Percentiles rank a stretch among this genome's conserved stretches.
These are phyloP conservation scores for Ericerus pela DNA, from an alignment of 1,140 invertebrate species.

Conservation along the genomic window DNA sequence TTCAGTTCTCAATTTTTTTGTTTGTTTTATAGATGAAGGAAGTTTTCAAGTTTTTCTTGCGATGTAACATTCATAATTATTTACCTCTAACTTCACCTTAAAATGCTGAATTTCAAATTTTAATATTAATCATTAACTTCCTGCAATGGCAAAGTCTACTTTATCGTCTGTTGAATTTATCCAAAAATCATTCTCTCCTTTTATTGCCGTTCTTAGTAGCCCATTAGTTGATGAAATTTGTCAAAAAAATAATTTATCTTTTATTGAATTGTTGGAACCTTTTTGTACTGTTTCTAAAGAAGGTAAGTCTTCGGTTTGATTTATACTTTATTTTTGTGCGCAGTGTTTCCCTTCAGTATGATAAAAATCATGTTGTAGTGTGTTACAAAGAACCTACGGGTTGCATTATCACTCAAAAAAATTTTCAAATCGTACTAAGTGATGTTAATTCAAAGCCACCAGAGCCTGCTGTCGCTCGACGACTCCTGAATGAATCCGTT, in stretches of 20 bases:
- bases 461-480: constrained; percentile 65
- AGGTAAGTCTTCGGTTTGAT: background rate
- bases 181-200: constrained; percentile 72
- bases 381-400: constrained; percentile 72
- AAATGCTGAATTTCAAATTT: too few relatives aligned
- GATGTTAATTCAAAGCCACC: constrained; percentile 66
- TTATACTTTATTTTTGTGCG: too few relatives aligned
- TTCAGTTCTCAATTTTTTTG: too few relatives aligned
- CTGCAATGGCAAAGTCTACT: constrained; percentile 47
- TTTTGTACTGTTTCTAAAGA: constrained; percentile 43
- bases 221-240: constrained; percentile 64
- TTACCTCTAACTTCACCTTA: too few relatives aligned
- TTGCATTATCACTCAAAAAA: constrained; percentile 49
- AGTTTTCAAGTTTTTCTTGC: too few relatives aligned
- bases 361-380: too few relatives aligned
- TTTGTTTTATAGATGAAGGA: too few relatives aligned
- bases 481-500: constrained; percentile 75
- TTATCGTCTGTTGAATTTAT: constrained; percentile 71
- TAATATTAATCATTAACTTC: too few relatives aligned
- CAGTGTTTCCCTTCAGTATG: too few relatives aligned
- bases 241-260: constrained; percentile 78
- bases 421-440: constrained; percentile 62
- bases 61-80: too few relatives aligned
- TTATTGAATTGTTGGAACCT: constrained; percentile 78
- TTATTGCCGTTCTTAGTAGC: constrained; percentile 71